Base-by-base conservation (phyloP, 1,140 invertebrate genomes). In the Nephila pilipes region DNA sequence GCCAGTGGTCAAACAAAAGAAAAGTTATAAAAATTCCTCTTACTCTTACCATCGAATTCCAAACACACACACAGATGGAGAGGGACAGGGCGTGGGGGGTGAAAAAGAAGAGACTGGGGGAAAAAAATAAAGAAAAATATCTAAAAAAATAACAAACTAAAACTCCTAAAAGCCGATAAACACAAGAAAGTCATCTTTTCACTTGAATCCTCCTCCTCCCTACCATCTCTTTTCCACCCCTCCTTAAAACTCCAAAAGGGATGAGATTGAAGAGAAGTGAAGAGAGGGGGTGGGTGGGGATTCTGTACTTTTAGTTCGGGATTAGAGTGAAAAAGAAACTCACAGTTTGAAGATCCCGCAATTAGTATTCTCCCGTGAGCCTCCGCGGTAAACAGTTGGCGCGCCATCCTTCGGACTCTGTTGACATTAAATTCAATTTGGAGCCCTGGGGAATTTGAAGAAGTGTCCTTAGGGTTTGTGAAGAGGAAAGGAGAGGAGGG, bases 361-460 rank as follows among this genome's bases (percentile, higher is more conserved):
- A 91, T 91, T 91, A 91, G 90, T 91, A 91, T 91, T 91, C 90
- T 91, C 90, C 80, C 79, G 90, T 85, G 90, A 83, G 90, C 22
- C 79, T 38, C 75, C 79, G 90, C 90, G 79, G 90, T 85, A 91
- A 91, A 91, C 90, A 91, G 88, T 80, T 58, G 69, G 69, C 46
- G 75, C 55, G 88, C 88, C 69, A 81, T 80, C 90, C 79, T 83
- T 2, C 79, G 90, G 90, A 83, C 90, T 91, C 79, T 91, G 90
- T 91, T 91, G 90, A 91, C 90, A 91, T 91, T 91, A 91, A 91
- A 91, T 91, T 91, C 90, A 91, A 85, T 91, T 91, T 91, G 57
- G 58, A 55, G 36, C 90, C 90, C 80, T 85, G 90, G 90, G 90
- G 79, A 85, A 91, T 85, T 83, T 63, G 90, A 91, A 91, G 90